Evolutionary conservation across 2,797 vertebrate species (phyloP).

Genomic region (Manis crassicaudata): DNA sequence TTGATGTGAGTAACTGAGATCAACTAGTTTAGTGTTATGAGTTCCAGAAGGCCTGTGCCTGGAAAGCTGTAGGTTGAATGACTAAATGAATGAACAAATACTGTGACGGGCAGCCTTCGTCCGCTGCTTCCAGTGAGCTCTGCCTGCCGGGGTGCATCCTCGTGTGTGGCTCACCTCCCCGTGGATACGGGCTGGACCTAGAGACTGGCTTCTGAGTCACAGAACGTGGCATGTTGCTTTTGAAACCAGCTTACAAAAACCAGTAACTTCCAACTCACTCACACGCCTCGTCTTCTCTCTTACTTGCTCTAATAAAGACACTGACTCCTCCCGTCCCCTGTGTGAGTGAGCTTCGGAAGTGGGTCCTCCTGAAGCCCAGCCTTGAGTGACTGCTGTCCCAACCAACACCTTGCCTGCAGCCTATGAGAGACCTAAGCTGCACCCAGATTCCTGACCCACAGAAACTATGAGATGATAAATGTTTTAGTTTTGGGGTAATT

Average conservation of each 20-base stretch:
- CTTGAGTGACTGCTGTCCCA: not conserved
- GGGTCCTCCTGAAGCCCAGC: not conserved
- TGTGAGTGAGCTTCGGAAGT: not conserved
- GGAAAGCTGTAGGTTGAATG: not conserved
- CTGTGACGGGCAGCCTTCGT: not conserved
- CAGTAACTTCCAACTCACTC: not conserved
- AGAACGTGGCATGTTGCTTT: not conserved
- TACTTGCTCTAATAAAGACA: not conserved
- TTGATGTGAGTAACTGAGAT: slow-evolving; percentile 22
- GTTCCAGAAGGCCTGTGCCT: not conserved
- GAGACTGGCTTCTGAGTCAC: not conserved
- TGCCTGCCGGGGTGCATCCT: not conserved
- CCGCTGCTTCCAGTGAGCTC: not conserved
- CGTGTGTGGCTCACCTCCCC: not conserved
- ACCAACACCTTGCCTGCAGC: not conserved
- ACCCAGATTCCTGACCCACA: not conserved
- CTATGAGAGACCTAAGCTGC: not conserved
- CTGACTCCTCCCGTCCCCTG: not conserved
- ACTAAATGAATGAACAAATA: not conserved
- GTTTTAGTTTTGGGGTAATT: not conserved
- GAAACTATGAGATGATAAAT: not conserved
- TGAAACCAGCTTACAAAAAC: not conserved
- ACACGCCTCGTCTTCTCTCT: not conserved
- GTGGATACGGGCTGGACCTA: not conserved
- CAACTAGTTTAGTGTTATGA: not conserved